Conservation (phyloP, 1,140 invertebrate genomes). For the Drosophila bocqueti region DNA sequence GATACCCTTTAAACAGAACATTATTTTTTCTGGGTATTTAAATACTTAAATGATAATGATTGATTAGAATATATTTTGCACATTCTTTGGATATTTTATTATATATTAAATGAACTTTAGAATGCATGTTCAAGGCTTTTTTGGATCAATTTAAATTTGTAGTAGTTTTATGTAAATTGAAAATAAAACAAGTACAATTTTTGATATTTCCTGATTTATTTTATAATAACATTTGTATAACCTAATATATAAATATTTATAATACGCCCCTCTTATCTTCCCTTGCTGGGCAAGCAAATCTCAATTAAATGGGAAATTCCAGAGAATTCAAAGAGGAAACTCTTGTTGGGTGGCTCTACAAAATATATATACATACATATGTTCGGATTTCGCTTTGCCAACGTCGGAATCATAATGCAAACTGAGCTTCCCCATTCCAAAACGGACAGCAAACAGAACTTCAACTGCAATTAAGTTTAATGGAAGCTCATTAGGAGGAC, state of each 20-base stretch:
- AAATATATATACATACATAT: conserved; percentile 7
- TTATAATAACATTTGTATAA: neutral
- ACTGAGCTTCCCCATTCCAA: conserved; percentile 15
- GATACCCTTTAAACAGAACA: neutral
- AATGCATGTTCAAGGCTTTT: too few relatives aligned
- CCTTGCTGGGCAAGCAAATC: conserved; percentile 15
- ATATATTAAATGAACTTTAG: too few relatives aligned
- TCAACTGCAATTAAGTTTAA: conserved; percentile 82
- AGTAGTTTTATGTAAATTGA: too few relatives aligned
- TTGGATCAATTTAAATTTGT: too few relatives aligned
- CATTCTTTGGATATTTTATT: too few relatives aligned
- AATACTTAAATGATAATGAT: neutral
- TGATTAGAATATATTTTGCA: too few relatives aligned
- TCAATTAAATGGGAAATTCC: conserved; percentile 47
- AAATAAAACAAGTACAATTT: neutral
- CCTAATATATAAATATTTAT: neutral
- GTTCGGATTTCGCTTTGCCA: conserved; percentile 40
- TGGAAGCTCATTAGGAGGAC: conserved; percentile 79
- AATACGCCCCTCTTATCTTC: neutral
- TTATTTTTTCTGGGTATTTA: neutral
- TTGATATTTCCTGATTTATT: neutral
- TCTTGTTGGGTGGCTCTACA: neutral
- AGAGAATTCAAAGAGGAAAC: conserved; percentile 10
- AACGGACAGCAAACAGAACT: conserved; percentile 60
- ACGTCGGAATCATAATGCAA: conserved; percentile 17